Conservation (phyloP, 2,797 vertebrate species). For the Onychomys leucogaster region DNA sequence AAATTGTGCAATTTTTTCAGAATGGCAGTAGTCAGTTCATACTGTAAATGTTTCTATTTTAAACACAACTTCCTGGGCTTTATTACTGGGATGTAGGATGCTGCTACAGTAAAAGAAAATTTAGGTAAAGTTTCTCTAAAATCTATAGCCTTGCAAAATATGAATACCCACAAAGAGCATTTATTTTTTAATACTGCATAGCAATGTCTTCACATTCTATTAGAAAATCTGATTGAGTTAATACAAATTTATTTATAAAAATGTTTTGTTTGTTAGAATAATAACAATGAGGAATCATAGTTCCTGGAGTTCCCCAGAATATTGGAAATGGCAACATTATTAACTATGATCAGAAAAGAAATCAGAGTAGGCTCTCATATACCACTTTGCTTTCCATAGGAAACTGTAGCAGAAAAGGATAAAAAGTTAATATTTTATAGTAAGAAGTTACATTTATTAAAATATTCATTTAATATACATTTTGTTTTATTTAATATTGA, state of each 20-base stretch:
- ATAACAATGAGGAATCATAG: constrained; percentile 23
- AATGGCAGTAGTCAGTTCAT: not conserved
- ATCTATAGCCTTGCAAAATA: not conserved
- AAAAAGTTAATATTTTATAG: constrained; percentile 35
- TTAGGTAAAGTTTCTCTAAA: not conserved
- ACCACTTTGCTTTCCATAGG: constrained; percentile 33
- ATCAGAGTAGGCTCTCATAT: not conserved
- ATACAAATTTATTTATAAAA: constrained; percentile 62
- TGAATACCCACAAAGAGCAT: not conserved
- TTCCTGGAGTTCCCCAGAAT: not conserved
- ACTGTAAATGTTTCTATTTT: not conserved
- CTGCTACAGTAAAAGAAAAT: not conserved
- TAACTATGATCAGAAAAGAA: constrained; percentile 54
- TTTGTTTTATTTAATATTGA: constrained; percentile 86
- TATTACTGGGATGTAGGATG: not conserved
- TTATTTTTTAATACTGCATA: not conserved
- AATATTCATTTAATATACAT: constrained; percentile 80
- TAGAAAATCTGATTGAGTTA: not conserved
- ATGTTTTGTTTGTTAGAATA: constrained; percentile 68
- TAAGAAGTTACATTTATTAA: constrained; percentile 77
- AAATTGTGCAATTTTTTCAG: not conserved
- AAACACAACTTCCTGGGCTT: not conserved
- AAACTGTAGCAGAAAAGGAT: constrained; percentile 66
- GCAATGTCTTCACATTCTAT: not conserved
- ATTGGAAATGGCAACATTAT: constrained; percentile 47